These are phyloP conservation scores for Cataglyphis livida DNA, from an alignment of 2,888 invertebrate species.

Conservation along the genomic window DNA sequence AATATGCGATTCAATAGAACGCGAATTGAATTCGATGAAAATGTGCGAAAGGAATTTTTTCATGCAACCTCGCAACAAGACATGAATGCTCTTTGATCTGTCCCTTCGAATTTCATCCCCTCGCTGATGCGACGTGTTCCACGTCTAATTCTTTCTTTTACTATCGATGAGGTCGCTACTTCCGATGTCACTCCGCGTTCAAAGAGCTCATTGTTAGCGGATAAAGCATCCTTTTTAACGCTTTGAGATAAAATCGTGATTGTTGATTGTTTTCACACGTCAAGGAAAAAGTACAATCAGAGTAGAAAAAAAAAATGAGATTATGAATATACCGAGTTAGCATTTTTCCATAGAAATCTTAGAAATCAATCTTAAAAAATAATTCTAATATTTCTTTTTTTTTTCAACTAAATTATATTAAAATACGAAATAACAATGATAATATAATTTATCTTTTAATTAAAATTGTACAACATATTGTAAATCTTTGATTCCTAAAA, in stretches of 20 bases:
- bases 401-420: constrained; percentile 2
- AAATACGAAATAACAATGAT: background rate
- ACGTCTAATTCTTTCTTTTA: constrained; percentile 69
- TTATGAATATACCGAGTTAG: background rate
- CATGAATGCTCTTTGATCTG: constrained; percentile 72
- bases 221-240: constrained; percentile 27
- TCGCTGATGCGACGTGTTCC: constrained; percentile 56
- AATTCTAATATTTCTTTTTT: background rate
- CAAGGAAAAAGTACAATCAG: background rate
- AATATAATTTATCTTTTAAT: background rate
- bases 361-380: background rate
- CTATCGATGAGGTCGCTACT: constrained; percentile 57
- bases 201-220: constrained; percentile 46
- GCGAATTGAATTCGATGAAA: constrained; percentile 70
- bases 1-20: constrained; percentile 69
- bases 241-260: constrained; percentile 39
- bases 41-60: constrained; percentile 68
- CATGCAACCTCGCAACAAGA: constrained; percentile 59
- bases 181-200: constrained; percentile 37
- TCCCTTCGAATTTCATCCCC: constrained; percentile 70
- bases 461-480: background rate
- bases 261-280: constrained; percentile 34
- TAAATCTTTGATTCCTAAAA: background rate
- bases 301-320: background rate
- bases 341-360: background rate